These are phyloP conservation scores for Chalcis sispes DNA, from an alignment of 2,888 invertebrate species.

Conservation along the genomic window DNA sequence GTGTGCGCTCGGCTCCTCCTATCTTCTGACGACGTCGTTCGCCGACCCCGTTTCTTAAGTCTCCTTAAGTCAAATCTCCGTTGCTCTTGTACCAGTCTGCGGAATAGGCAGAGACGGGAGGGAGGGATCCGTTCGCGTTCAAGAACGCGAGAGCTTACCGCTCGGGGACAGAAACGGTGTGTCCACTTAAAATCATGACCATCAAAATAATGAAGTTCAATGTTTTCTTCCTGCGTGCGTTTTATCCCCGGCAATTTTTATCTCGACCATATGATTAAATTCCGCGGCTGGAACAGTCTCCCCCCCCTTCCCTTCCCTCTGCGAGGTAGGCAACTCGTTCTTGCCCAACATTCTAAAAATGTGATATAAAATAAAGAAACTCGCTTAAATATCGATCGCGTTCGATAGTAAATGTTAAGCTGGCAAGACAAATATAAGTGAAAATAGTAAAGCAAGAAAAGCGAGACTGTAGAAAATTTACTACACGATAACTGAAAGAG, in stretches of 20 bases:
- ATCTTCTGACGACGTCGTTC: conserved; percentile 54
- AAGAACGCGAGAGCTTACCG: conserved; percentile 17
- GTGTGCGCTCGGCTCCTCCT: conserved; percentile 45
- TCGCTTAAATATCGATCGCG: too few relatives aligned
- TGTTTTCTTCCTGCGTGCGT: background rate
- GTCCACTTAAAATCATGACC: conserved; percentile 37
- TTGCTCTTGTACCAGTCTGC: conserved; percentile 48
- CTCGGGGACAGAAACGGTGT: conserved; percentile 22
- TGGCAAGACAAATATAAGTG: too few relatives aligned
- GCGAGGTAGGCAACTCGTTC: too few relatives aligned
- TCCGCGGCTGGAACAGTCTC: background rate
- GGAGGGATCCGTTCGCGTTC: background rate
- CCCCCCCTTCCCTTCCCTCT: background rate
- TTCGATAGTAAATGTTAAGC: too few relatives aligned
- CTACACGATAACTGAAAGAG: background rate
- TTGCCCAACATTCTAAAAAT: too few relatives aligned
- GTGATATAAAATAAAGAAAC: too few relatives aligned
- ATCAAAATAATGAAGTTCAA: conserved; percentile 41
- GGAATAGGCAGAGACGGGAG: conserved; percentile 18
- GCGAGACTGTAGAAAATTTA: conserved; percentile 12
- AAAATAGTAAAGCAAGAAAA: conserved; percentile 37
- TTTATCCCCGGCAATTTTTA: too few relatives aligned
- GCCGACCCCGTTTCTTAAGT: conserved; percentile 56
- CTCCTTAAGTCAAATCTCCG: conserved; percentile 55
- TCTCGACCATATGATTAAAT: too few relatives aligned